Percentiles rank a stretch among this genome's conserved stretches.
Conservation (phyloP, 2,797 vertebrate genomes). For the Lacerta agilis region DNA sequence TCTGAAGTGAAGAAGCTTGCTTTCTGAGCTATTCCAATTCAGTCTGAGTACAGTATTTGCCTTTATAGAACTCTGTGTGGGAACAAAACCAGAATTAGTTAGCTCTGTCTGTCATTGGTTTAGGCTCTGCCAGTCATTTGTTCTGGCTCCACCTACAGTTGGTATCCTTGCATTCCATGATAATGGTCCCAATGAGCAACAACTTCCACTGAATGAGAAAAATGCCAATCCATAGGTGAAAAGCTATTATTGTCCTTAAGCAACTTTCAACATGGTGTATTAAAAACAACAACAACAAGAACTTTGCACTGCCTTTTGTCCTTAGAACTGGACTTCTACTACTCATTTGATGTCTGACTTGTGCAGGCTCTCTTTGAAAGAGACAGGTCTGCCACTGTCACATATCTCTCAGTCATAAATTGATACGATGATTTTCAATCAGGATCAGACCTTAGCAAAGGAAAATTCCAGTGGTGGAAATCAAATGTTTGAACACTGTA, state of each 20-base stretch:
- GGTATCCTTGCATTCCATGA: too few relatives aligned
- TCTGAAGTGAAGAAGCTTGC: neutral
- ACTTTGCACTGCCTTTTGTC: neutral
- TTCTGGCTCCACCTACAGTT: too few relatives aligned
- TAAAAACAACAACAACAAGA: too few relatives aligned
- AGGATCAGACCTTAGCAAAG: neutral
- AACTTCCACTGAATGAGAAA: neutral
- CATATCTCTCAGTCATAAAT: neutral
- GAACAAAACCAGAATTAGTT: too few relatives aligned
- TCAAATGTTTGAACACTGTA: neutral
- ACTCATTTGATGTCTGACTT: neutral
- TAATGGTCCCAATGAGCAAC: too few relatives aligned
- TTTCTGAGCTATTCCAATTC: constrained; percentile 13
- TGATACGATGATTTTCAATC: neutral
- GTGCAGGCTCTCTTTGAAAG: neutral
- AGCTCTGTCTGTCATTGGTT: too few relatives aligned
- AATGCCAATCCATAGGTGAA: neutral
- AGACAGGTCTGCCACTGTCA: neutral
- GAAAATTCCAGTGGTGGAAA: neutral
- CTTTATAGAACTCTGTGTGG: too few relatives aligned
- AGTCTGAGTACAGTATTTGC: constrained; percentile 13
- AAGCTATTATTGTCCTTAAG: neutral
- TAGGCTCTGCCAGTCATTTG: too few relatives aligned
- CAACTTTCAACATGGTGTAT: neutral
- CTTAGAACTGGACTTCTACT: neutral